A percentile compares a stretch with the other conserved stretches of the same genome.
Conservation (phyloP, 2,888 invertebrate genomes). For the Phyllotreta cruciferae region DNA sequence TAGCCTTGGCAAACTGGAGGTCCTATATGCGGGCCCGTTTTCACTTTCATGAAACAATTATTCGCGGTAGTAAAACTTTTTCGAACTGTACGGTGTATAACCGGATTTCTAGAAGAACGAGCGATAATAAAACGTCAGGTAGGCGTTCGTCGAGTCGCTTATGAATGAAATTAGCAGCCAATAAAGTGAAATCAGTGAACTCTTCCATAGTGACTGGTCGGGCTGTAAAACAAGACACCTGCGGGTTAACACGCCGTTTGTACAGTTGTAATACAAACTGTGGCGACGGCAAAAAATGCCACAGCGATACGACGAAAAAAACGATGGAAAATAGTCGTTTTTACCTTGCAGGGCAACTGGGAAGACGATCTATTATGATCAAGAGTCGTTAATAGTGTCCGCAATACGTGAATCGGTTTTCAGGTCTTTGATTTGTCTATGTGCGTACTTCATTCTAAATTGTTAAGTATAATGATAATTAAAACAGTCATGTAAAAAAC, state of each 20-base stretch:
- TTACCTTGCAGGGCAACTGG: conserved; percentile 38
- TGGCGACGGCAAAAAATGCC: conserved; percentile 25
- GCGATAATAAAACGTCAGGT: neutral
- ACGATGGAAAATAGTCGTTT: conserved; percentile 30
- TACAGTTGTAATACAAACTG: conserved; percentile 44
- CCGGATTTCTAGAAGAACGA: too few relatives aligned
- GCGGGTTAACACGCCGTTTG: conserved; percentile 36
- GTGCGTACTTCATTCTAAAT: conserved; percentile 10
- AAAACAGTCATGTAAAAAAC: neutral
- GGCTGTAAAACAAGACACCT: conserved; percentile 36
- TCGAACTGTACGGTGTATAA: too few relatives aligned
- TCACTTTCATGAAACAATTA: too few relatives aligned
- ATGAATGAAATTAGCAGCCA: conserved; percentile 22
- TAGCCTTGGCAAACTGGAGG: too few relatives aligned
- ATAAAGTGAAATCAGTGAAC: conserved; percentile 34
- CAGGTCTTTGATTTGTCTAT: conserved; percentile 19
- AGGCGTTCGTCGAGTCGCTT: conserved; percentile 11
- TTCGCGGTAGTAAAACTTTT: too few relatives aligned
- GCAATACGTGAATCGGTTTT: conserved; percentile 30
- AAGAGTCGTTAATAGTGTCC: conserved; percentile 37
- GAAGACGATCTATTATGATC: conserved; percentile 40
- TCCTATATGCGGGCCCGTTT: too few relatives aligned
- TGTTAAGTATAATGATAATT: conserved; percentile 6
- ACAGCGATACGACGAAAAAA: conserved; percentile 32
- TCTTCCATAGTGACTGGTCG: conserved; percentile 15